Percentiles rank a stretch among this genome's conserved stretches.
Conservation (phyloP, 2,888 invertebrate species). For the Tuberolachnus salignus region DNA sequence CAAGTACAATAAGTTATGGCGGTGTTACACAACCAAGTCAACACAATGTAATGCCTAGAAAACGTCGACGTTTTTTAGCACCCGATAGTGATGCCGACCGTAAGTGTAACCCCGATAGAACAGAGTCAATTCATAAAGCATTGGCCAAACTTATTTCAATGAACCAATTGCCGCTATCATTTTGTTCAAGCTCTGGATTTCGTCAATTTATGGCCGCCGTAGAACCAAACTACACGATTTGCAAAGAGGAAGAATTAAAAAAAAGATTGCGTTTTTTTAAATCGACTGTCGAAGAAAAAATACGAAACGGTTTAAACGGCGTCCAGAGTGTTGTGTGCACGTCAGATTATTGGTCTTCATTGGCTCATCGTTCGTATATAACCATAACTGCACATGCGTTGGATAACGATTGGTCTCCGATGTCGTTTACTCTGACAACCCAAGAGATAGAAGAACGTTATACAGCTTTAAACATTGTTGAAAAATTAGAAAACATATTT, state of each 20-base stretch:
- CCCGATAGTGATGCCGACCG: background rate
- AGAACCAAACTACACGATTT: conserved; percentile 3
- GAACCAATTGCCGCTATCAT: conserved; percentile 1
- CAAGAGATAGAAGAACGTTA: background rate
- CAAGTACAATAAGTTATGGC: background rate
- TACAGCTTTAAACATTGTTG: background rate
- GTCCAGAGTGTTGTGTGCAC: conserved; percentile 7
- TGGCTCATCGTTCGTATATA: conserved; percentile 6
- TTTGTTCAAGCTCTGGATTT: conserved; percentile 17
- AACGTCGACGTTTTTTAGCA: conserved; percentile 3
- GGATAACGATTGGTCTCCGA: conserved; percentile 14
- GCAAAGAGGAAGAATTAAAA: conserved; percentile 9
- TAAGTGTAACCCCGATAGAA: background rate
- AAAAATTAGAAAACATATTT: conserved; percentile 8
- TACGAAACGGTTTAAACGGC: background rate
- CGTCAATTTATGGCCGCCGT: background rate
- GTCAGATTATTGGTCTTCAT: conserved; percentile 1
- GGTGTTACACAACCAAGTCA: background rate
- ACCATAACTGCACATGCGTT: conserved; percentile 14
- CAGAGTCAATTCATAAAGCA: conserved; percentile 16
- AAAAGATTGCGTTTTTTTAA: background rate
- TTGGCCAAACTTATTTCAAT: conserved; percentile 8
- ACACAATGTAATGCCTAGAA: conserved; percentile 2
- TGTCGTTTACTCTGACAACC: conserved; percentile 4
- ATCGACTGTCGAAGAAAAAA: conserved; percentile 10